Percentiles rank a stretch among this genome's conserved stretches.
Conservation (phyloP, 2,113 vertebrate genomes). For the Psammodynastes pulverulentus region DNA sequence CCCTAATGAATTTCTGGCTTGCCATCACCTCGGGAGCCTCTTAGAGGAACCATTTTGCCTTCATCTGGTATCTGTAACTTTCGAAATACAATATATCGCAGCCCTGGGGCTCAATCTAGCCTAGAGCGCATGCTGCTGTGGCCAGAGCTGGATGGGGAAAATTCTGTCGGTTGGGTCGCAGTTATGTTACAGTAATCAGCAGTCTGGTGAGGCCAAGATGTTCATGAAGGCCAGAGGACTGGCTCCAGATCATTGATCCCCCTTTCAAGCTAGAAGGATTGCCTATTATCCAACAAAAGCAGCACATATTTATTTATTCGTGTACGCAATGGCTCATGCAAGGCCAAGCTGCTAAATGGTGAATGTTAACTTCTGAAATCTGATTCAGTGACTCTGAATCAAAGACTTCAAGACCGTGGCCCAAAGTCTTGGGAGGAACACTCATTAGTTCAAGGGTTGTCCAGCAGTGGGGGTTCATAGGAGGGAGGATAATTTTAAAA, state of each 20-base stretch:
- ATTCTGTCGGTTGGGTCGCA: background rate
- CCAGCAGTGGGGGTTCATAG: background rate
- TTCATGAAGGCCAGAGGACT: background rate
- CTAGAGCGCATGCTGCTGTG: background rate
- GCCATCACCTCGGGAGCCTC: rapidly evolving
- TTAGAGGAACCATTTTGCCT: rapidly evolving
- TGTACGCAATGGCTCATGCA: background rate
- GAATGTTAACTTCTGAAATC: background rate
- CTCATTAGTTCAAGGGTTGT: background rate
- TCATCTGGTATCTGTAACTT: background rate
- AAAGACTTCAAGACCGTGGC: background rate
- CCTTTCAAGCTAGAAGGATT: background rate
- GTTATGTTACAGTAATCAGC: background rate
- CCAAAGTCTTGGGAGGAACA: background rate
- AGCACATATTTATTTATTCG: background rate
- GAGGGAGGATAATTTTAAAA: background rate
- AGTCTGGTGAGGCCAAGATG: background rate
- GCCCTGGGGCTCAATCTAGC: background rate
- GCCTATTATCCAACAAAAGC: background rate
- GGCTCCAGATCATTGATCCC: background rate
- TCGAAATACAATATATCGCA: background rate
- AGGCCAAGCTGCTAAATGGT: background rate
- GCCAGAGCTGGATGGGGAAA: background rate
- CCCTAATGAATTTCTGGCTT: rapidly evolving
- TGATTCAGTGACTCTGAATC: background rate